Evolutionary conservation across 2,113 vertebrate genomes (phyloP).

Genomic region (Pachyramphus minor): DNA sequence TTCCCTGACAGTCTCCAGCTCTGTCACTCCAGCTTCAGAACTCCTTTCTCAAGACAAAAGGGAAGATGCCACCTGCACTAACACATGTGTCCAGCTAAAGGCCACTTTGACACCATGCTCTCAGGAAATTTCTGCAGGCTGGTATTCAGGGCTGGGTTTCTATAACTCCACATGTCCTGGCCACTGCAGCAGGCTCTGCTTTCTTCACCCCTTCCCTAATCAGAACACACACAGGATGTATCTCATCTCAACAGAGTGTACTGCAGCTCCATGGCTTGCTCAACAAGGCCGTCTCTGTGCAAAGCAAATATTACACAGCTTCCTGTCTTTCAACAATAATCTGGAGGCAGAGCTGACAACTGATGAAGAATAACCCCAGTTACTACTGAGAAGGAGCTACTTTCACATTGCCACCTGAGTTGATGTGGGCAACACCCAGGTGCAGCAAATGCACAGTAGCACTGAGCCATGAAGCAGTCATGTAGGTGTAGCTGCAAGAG

Average conservation of each 20-base stretch:
- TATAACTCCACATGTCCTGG: not conserved
- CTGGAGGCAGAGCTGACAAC: not conserved
- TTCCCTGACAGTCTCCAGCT: not conserved
- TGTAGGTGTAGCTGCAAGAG: not conserved
- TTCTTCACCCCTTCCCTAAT: not conserved
- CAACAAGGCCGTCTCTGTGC: not conserved
- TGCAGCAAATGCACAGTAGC: not conserved
- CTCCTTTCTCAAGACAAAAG: not conserved
- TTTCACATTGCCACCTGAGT: not conserved
- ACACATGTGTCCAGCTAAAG: accelerated
- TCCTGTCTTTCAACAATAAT: not conserved
- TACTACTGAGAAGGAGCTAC: not conserved
- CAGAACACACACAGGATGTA: not conserved
- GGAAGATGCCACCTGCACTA: not conserved
- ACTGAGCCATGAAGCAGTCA: not conserved
- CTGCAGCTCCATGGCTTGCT: not conserved
- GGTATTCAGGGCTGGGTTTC: not conserved
- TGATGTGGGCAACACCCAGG: not conserved
- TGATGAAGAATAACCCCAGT: not conserved
- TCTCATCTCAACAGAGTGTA: not conserved
- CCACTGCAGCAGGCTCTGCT: not conserved
- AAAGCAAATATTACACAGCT: not conserved
- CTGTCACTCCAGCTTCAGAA: not conserved
- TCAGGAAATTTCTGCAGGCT: not conserved
- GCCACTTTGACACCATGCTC: not conserved